Conservation (phyloP, 2,888 invertebrate genomes). For the Fragum fragum region DNA sequence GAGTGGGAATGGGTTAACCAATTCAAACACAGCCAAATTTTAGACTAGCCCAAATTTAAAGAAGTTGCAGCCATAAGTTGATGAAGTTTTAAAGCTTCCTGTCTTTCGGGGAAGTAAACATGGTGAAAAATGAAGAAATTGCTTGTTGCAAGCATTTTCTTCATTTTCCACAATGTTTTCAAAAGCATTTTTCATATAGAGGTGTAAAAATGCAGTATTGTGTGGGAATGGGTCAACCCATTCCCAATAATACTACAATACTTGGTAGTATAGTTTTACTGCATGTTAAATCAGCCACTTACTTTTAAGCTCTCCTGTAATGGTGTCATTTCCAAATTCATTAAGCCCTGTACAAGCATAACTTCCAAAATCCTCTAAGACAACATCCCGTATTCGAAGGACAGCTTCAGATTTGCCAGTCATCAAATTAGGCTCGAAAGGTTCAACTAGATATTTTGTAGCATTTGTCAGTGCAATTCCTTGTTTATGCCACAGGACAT, state of each 20-base stretch:
- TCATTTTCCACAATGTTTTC: too few relatives aligned
- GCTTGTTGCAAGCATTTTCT: too few relatives aligned
- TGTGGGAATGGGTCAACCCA: too few relatives aligned
- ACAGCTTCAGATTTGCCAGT: not conserved
- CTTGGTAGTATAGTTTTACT: too few relatives aligned
- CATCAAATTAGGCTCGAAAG: constrained; percentile 1
- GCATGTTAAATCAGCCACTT: constrained; percentile 32
- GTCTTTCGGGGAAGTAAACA: too few relatives aligned
- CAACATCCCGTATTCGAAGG: constrained; percentile 48
- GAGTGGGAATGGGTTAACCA: too few relatives aligned
- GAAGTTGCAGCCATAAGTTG: too few relatives aligned
- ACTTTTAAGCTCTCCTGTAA: constrained; percentile 51
- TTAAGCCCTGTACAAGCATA: constrained; percentile 67
- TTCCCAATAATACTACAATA: not conserved
- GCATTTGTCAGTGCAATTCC: constrained; percentile 9
- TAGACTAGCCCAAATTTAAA: too few relatives aligned
- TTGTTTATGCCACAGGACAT: constrained; percentile 61
- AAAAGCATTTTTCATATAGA: not conserved
- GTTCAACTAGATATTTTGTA: constrained; percentile 21
- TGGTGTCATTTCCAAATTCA: constrained; percentile 59
- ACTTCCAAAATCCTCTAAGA: constrained; percentile 47
- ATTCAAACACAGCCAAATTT: too few relatives aligned
- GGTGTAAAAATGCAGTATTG: too few relatives aligned
- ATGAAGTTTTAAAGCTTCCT: too few relatives aligned
- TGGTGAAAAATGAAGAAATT: too few relatives aligned